Base-by-base conservation (phyloP, 2,113 vertebrate genomes). In the Epinephelus lanceolatus region DNA sequence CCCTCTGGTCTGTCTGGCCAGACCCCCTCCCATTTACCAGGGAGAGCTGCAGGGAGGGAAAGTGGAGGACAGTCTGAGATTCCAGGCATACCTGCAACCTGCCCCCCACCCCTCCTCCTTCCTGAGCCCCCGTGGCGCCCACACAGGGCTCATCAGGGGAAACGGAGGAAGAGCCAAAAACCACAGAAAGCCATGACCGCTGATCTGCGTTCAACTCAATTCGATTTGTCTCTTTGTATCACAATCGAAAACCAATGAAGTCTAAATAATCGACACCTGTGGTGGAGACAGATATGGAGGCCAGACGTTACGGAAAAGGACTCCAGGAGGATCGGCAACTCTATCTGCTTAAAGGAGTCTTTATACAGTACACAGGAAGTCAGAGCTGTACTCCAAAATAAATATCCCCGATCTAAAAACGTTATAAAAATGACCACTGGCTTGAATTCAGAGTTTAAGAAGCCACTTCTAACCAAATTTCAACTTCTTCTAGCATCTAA, bases 31-130 rank as follows among this genome's bases (percentile, higher is more conserved):
- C 88, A 89, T 90, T 87, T 86, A 90, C 72, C 86, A 87, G 5
- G 53, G 86, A 91, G 71, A 75, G 79, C 85, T 87, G 80, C 68
- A 73, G 93, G 88, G 47, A 21, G 40, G 85, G 87, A 93, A 93
- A 84, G 88, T 70, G 76, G 92, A 95, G 89, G 88, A 88, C 81
- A 71, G 86, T 88, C 78, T 93, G 84, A 92, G 86, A 96, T 94
- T 95, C 76, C 86, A 94, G 66, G 52, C 49, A 86, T 95, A 93
- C 92, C 95, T 91, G 76, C 8, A 80, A 55, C 42, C 71, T 77
- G 90, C 12, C 13, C 84, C 70, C 80, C 40, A 2, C 0, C 19
- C 83, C 71, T 65, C 45, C 75, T 78, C 53, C 82, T 95, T 94
- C 89, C 87, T 89, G 91, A 90, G 75, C 78, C 80, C 82, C 72